Percentiles rank a stretch among this genome's conserved stretches.
Conservation (phyloP, 2,113 vertebrate species). For the Rhipidura dahli region DNA sequence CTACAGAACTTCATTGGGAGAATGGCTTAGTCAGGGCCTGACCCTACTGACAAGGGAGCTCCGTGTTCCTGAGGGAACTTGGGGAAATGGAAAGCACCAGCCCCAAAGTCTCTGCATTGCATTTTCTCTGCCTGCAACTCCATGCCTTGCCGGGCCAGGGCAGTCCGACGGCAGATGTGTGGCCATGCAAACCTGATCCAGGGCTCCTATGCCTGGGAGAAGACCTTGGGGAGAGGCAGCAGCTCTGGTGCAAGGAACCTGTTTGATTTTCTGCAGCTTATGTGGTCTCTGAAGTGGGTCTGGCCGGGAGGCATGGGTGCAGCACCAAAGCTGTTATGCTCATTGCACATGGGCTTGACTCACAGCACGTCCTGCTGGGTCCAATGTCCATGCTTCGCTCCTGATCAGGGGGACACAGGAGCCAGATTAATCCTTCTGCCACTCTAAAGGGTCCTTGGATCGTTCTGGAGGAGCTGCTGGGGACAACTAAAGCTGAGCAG, state of each 20-base stretch:
- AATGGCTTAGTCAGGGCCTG: background rate
- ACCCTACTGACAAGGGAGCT: background rate
- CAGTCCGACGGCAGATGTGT: rapidly evolving
- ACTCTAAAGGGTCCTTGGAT: background rate
- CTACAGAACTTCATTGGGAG: background rate
- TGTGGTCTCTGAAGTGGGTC: rapidly evolving
- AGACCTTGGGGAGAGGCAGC: background rate
- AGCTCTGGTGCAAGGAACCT: background rate
- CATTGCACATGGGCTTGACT: rapidly evolving
- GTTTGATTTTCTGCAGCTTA: background rate
- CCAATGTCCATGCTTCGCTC: background rate
- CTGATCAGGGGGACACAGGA: background rate
- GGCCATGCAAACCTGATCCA: background rate
- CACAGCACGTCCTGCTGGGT: background rate
- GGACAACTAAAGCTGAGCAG: background rate
- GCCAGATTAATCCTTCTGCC: background rate
- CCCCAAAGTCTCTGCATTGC: background rate
- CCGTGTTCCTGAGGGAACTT: background rate
- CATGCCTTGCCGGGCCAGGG: background rate
- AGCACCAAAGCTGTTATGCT: background rate
- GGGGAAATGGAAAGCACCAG: background rate
- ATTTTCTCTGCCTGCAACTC: background rate
- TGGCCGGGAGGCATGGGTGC: background rate
- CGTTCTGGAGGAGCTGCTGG: background rate
- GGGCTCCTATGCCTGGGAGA: background rate